phyloP scores from a whole-genome alignment of 2,113 vertebrate species.

The Actenoides lindsayi region DNA sequence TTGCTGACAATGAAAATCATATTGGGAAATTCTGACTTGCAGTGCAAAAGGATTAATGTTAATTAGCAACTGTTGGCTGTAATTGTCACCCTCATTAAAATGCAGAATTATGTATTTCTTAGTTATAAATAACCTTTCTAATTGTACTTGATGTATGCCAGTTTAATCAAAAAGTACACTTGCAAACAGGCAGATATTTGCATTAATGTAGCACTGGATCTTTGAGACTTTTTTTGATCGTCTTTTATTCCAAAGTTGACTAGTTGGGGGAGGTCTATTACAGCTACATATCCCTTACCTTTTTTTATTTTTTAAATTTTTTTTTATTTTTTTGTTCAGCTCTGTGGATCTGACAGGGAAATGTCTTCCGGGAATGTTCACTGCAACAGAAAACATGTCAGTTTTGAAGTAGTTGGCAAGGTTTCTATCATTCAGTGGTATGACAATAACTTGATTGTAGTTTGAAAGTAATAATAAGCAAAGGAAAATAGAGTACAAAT shows the following conservation, averaged over 20 bases:
- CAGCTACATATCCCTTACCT: constrained; percentile 37
- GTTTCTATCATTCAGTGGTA: constrained; percentile 63
- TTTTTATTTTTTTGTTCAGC: neutral
- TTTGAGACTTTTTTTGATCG: constrained; percentile 63
- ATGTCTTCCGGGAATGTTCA: constrained; percentile 64
- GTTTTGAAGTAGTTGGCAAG: constrained; percentile 64
- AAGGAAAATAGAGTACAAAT: constrained; percentile 52
- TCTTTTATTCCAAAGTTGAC: constrained; percentile 66
- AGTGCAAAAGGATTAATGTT: constrained; percentile 75
- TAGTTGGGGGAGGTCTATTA: constrained; percentile 39
- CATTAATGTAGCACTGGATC: constrained; percentile 76
- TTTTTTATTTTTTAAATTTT: neutral
- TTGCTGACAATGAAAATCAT: constrained; percentile 59
- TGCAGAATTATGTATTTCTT: constrained; percentile 82
- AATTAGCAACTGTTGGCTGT: constrained; percentile 76
- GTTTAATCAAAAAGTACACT: constrained; percentile 82
- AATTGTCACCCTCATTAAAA: constrained; percentile 79
- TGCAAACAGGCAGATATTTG: constrained; percentile 77
- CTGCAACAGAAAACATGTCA: constrained; percentile 59
- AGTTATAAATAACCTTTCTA: constrained; percentile 83
- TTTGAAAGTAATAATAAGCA: constrained; percentile 63
- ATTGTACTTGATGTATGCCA: constrained; percentile 83
- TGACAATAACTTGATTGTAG: constrained; percentile 55
- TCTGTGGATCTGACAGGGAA: constrained; percentile 43
- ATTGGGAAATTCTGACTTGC: constrained; percentile 57